These are phyloP conservation scores for Trematocara nigrifrons DNA, from an alignment of 2,113 vertebrate species.

Conservation along the genomic window DNA sequence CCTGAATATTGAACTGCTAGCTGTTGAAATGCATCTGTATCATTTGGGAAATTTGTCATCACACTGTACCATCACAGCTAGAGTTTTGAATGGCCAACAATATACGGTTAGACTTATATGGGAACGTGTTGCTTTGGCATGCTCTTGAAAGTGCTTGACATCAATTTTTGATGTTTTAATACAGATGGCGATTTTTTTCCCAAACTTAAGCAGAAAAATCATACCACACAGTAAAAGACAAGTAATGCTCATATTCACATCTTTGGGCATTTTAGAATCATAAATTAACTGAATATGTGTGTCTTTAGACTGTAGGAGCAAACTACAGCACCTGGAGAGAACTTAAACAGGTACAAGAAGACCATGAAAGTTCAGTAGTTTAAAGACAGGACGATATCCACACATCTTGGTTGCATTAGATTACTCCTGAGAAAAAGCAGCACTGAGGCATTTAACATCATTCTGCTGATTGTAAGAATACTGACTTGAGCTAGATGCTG, in stretches of 20 bases:
- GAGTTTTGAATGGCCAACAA: neutral
- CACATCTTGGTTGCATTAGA: neutral
- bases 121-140: neutral
- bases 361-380: neutral
- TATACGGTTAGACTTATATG: neutral
- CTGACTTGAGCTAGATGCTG: neutral
- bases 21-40: neutral
- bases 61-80: neutral
- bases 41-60: neutral
- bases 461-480: neutral
- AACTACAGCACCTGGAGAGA: neutral
- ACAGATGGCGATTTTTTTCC: neutral
- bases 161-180: neutral
- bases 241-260: neutral
- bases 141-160: neutral
- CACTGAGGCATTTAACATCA: neutral
- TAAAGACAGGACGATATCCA: neutral
- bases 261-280: neutral
- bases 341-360: neutral
- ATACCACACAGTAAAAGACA: neutral
- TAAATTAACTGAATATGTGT: neutral
- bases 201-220: neutral
- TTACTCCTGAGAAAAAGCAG: neutral
- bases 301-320: neutral
- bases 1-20: neutral